phyloP scores from a whole-genome alignment of 2,113 vertebrate species.

The Calidris pugnax region DNA sequence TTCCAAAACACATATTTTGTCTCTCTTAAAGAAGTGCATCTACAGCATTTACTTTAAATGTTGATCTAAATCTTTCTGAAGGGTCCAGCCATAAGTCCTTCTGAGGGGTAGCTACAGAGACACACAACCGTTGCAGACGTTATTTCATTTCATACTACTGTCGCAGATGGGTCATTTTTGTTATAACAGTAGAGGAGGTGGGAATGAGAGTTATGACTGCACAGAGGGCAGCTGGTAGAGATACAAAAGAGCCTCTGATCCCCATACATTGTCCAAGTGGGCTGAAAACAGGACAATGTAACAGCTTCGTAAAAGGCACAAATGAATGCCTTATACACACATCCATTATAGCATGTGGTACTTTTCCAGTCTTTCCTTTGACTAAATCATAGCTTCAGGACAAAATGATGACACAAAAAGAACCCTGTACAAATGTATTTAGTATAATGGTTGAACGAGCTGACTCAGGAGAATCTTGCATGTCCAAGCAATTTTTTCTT shows the following conservation, averaged over 20 bases:
- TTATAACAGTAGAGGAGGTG: neutral
- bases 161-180: neutral
- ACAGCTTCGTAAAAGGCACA: neutral
- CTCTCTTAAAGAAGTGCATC: neutral
- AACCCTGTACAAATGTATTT: conserved; percentile 32
- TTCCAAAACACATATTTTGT: neutral
- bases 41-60: neutral
- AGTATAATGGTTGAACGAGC: conserved; percentile 34
- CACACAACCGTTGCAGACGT: neutral
- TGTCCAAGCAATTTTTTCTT: conserved; percentile 1
- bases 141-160: neutral
- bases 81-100: neutral
- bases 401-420: conserved; percentile 26
- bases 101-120: neutral
- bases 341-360: neutral
- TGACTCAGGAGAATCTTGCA: conserved; percentile 45
- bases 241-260: neutral
- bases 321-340: neutral
- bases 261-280: neutral
- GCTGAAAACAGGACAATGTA: neutral
- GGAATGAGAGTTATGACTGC: neutral
- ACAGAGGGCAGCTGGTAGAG: neutral
- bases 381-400: conserved; percentile 37
- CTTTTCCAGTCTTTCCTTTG: neutral
- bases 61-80: neutral